Evolutionary conservation across 1,140 invertebrate species (phyloP), one percentile per base, ranked within the genome.

Genomic region (Nymphalis io): DNA sequence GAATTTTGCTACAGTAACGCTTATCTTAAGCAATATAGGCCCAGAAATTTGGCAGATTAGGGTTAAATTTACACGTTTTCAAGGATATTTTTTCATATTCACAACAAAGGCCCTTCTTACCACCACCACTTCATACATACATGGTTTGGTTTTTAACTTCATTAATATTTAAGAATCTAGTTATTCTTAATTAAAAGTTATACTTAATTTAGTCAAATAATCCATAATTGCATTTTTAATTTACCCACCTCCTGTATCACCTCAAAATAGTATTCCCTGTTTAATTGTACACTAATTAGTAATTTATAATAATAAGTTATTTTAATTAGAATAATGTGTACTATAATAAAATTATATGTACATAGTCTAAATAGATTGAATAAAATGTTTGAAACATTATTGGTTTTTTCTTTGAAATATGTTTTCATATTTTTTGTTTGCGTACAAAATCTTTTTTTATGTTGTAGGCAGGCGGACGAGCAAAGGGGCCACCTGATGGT

Each of bases 341-440:
- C 51, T 27, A 55, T 51, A 63, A 63, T 27, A 2, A 48, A 38
- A 51, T 51, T 63, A 51, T 53, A 18, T 63, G 60, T 63, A 63
- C 46, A 63, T 48, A 48, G 15, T n/a, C 10, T 18, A 23, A 3
- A 23, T 48, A 16, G 27, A 38, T 63, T 62, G 10, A 51, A 51
- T 63, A 63, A 33, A 63, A 39, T 63, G 46, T 63, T 63, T 13
- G 10, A 63, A 63, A 63, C 27, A 51, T 48, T 48, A 51, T 33
- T 20, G 15, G 10, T 53, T 63, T 51, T 51, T 18, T 51, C 38
- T 53, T 5, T 62, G 21, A 23, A 42, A 12, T 60, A 39, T 39
- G 33, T 10, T 39, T 27, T 12, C 40, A 11, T 6, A 15, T 42
- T 3, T 42, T 42, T 15, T 13, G 4, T 5, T 5, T 39, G 38